Evolutionary conservation across 2,888 invertebrate genomes (phyloP), one percentile per base, ranked within the genome.

Genomic region (Atethmia centrago): DNA sequence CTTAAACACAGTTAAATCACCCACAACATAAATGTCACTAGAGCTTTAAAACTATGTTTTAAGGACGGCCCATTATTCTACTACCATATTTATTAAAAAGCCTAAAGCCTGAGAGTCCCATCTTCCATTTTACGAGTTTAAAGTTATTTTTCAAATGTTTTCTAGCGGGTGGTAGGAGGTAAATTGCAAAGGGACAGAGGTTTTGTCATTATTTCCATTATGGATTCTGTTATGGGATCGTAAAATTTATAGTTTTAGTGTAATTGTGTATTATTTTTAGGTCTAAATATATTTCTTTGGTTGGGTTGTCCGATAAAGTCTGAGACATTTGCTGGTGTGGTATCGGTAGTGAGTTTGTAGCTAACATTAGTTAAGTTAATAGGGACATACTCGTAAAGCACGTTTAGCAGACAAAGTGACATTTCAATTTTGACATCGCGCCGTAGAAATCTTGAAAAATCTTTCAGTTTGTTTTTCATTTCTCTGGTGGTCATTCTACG

Each of bases 181-280:
- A 65, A 65, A 77, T 74, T 82, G 71, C 65, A 12, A 61, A 59
- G 58, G 3, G 12, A 70, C 69, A 64, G 28, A 67, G 61, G 62
- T 84, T 81, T 74, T 58, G 56, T 84, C 73, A 63, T 83, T 80
- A 84, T 73, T 76, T 79, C 40, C 45, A 66, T 72, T 79, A 80
- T 75, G 62, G 64, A 49, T 74, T 77, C 55, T 78, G 58, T 70
- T 71, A 71, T 70, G 70, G 58, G 63, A 21, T 75, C 85, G 85
- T 83, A 71, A 83, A 85, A 49, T 66, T 75, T 68, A 77, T 84
- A 70, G 74, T 59, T 73, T 67, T 68, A 42, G 61, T 59, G 45
- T 82, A 68, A 84, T 76, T 80, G 68, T 71, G 31, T 75, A 69
- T 71, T 71, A 71, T 71, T 75, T 66, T 74, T 36, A 66, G 47